Evolutionary conservation across 2,113 vertebrate genomes (phyloP), one percentile per base, ranked within the genome.

Genomic region (Vidua macroura): DNA sequence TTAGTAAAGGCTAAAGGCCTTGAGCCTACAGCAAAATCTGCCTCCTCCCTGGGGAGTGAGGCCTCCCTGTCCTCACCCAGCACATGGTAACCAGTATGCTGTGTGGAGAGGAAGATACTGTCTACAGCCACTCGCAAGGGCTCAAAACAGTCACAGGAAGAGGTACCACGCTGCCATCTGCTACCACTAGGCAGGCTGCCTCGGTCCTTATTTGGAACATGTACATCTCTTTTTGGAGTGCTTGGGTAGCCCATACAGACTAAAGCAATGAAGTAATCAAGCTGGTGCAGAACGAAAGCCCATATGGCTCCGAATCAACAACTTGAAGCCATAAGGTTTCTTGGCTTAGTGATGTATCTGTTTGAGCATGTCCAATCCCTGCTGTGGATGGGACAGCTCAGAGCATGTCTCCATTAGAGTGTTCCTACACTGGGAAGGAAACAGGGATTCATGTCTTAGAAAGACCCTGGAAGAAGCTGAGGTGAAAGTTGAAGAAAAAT

Each of bases 111-210:
- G 7, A 53, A 70, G 27, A 10, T 9, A 9, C 13, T 13, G 5
- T 21, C 41, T 41, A 16, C 14, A 70, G 28, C 4, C 17, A 33
- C 33, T 35, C 0, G 0, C 13, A 44, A 48, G 8, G 9, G 11
- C 0, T 60, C 46, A 43, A 64, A 35, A 9, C 80, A 44, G 21
- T 30, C 18, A 10, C 19, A 28, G 28, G 13, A 86, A 16, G 25
- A 30, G 13, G 15, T 22, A 28, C 22, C 43, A 67, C 46, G 24
- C 27, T 35, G 18, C 51, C 14, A 8, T 23, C n/a, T 74, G 43
- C n/a, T 2, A 1, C 49, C 51, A 31, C 18, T 24, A 27, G 60
- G 33, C 35, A 60, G 35, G 15, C 14, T 39, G 22, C 17, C 15
- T 85, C 41, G 53, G n/a, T 48, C 28, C 0, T 0, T 66, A 17